Evolutionary conservation across 2,888 invertebrate species (phyloP).

Genomic region (Pandemis heparana): DNA sequence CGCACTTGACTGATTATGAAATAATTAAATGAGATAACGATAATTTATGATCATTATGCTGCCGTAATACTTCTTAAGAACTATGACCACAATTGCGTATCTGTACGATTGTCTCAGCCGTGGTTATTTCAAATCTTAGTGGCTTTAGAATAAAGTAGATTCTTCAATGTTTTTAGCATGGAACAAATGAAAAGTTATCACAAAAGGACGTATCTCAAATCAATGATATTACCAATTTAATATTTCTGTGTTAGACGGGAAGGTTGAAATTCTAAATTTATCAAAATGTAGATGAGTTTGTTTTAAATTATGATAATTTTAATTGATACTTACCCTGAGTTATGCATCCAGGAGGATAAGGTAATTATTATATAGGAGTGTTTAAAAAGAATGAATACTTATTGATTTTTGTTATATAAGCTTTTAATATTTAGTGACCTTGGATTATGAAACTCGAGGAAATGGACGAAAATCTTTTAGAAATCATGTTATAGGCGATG

Average conservation of each 20-base stretch:
- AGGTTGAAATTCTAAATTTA: not conserved
- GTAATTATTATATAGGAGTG: not conserved
- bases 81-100: not conserved
- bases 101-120: too few relatives aligned
- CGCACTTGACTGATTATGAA: not conserved
- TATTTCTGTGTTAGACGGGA: not conserved
- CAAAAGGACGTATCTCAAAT: not conserved
- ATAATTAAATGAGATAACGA: slow-evolving; percentile 17
- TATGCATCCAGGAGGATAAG: not conserved
- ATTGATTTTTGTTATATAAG: too few relatives aligned
- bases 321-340: not conserved
- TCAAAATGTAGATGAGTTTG: not conserved
- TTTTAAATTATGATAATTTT: not conserved
- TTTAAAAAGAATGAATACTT: too few relatives aligned
- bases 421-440: too few relatives aligned
- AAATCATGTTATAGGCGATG: too few relatives aligned
- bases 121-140: not conserved
- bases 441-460: too few relatives aligned
- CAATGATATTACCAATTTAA: not conserved
- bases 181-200: not conserved
- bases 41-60: slow-evolving; percentile 17
- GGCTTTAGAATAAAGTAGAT: not conserved
- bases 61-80: not conserved
- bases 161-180: not conserved
- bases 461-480: too few relatives aligned